Evolutionary conservation across 2,797 vertebrate species (phyloP).

Genomic region (Buceros bicornis): DNA sequence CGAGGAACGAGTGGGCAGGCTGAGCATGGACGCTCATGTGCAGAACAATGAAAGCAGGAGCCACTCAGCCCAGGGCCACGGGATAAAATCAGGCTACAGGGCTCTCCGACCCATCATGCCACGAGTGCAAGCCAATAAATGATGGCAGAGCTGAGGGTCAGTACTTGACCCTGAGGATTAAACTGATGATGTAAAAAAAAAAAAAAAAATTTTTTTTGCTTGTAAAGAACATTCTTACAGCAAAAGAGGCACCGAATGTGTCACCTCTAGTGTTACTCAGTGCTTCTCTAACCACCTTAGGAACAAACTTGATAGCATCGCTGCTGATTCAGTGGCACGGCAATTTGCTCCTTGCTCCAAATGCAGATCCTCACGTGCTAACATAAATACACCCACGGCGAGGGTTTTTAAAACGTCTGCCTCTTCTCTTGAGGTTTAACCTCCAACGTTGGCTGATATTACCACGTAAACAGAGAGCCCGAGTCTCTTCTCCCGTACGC

Average conservation of each 20-base stretch:
- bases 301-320: not conserved
- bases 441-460: not conserved
- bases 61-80: not conserved
- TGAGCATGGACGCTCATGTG: not conserved
- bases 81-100: not conserved
- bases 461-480: not conserved
- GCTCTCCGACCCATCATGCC: not conserved
- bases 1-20: not conserved
- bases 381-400: not conserved
- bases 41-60: not conserved
- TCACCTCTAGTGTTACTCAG: constrained; percentile 39
- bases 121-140: not conserved
- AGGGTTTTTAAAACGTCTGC: not conserved
- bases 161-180: not conserved
- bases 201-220: not conserved
- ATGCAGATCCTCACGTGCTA: not conserved
- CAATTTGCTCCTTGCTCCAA: not conserved
- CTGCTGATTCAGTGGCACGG: not conserved
- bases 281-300: not conserved
- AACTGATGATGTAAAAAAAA: not conserved
- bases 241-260: not conserved
- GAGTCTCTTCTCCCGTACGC: not conserved
- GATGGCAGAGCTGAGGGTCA: not conserved
- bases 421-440: not conserved
- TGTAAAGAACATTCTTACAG: not conserved